A percentile compares a stretch with the other conserved stretches of the same genome.
These are phyloP conservation scores for Paramisgurnus dabryanus DNA, from an alignment of 2,113 vertebrate species.

Conservation along the genomic window DNA sequence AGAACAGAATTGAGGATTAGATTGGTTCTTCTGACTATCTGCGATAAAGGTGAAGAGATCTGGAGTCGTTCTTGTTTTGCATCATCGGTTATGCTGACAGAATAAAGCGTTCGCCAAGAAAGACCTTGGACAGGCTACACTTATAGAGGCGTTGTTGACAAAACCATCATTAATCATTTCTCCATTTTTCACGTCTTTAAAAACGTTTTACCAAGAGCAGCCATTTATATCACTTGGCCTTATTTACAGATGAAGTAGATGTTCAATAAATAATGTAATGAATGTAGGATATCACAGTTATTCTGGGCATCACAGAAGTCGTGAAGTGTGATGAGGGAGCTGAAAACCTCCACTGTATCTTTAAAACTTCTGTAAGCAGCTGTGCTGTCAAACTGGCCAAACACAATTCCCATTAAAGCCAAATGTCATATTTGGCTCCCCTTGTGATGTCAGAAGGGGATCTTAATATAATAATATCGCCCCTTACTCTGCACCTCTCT, in stretches of 20 bases:
- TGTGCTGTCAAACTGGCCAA: background rate
- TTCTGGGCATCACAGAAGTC: background rate
- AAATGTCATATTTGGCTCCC: too few species aligned
- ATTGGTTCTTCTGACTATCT: slow-evolving; percentile 20
- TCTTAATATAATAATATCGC: too few species aligned
- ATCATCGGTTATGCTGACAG: slow-evolving; percentile 39
- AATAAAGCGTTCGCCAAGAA: slow-evolving; percentile 27
- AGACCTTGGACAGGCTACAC: slow-evolving; percentile 34
- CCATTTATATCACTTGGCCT: slow-evolving; percentile 13
- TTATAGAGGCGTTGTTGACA: slow-evolving; percentile 1
- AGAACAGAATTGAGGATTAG: slow-evolving; percentile 19
- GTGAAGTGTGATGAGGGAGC: background rate
- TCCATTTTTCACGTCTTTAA: slow-evolving; percentile 8
- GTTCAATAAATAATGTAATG: slow-evolving; percentile 24
- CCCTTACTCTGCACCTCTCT: too few species aligned
- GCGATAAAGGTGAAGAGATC: slow-evolving; percentile 13
- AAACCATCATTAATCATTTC: slow-evolving; percentile 8
- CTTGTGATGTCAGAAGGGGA: too few species aligned
- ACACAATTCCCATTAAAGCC: too few species aligned
- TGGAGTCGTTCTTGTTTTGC: slow-evolving; percentile 26
- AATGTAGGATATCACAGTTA: background rate
- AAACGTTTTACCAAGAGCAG: background rate
- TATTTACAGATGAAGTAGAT: slow-evolving; percentile 14
- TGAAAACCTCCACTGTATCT: background rate
- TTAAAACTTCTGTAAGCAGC: background rate